Conservation (phyloP, 2,888 invertebrate genomes). For the Latrodectus elegans region DNA sequence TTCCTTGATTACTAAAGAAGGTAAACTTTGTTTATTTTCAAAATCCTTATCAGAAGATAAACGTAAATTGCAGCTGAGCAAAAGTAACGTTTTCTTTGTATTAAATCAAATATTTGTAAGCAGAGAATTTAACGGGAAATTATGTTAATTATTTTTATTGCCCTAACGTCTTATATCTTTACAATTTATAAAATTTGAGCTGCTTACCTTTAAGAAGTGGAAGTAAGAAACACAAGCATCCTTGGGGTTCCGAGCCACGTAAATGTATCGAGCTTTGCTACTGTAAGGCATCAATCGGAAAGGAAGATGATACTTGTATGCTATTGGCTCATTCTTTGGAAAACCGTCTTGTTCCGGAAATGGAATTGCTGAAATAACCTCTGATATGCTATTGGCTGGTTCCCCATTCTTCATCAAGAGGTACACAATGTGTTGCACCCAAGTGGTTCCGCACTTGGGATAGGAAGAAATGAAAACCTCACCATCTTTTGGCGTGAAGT, state of each 20-base stretch:
- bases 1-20: too few relatives aligned
- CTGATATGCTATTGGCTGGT: background rate
- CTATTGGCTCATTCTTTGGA: background rate
- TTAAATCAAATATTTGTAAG: too few relatives aligned
- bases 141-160: too few relatives aligned
- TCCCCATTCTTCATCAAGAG: conserved; percentile 15
- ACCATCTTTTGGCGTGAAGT: background rate
- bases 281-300: conserved; percentile 59
- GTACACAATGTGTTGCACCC: conserved; percentile 51
- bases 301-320: conserved; percentile 73
- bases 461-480: conserved; percentile 43
- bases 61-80: too few relatives aligned
- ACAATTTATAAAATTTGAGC: too few relatives aligned
- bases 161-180: too few relatives aligned
- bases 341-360: conserved; percentile 48
- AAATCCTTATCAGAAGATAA: too few relatives aligned
- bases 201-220: conserved; percentile 71
- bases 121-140: too few relatives aligned
- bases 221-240: conserved; percentile 76
- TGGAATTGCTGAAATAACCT: conserved; percentile 20
- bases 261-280: conserved; percentile 72
- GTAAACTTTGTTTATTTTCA: too few relatives aligned
- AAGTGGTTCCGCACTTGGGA: conserved; percentile 59
- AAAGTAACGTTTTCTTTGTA: too few relatives aligned
- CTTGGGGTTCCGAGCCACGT: conserved; percentile 76